These are phyloP conservation scores for Mellivora capensis DNA, from an alignment of 2,113 vertebrate genomes.

Conservation along the genomic window DNA sequence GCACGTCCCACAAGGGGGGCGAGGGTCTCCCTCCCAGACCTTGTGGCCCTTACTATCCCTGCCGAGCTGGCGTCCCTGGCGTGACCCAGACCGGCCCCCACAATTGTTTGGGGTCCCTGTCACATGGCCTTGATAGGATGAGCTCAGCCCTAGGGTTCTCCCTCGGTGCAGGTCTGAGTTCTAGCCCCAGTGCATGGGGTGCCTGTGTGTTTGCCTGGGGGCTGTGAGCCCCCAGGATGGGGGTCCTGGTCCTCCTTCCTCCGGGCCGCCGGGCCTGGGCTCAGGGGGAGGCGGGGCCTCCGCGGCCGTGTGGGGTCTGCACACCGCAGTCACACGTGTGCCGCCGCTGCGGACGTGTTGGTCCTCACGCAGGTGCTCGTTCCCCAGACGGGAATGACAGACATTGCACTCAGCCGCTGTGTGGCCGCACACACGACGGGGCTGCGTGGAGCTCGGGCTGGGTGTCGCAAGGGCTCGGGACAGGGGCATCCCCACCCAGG, in stretches of 20 bases:
- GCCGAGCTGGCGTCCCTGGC: not conserved
- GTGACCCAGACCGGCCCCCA: not conserved
- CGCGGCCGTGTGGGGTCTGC: not conserved
- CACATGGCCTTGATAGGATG: not conserved
- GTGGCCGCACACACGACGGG: rapidly evolving
- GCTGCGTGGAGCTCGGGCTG: not conserved
- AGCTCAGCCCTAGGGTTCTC: not conserved
- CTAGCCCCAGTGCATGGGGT: not conserved
- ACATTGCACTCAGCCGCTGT: not conserved
- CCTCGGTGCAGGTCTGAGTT: not conserved
- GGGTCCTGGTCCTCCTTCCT: not conserved
- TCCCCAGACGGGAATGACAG: not conserved
- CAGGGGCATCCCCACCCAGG: too few relatives aligned
- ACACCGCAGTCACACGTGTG: rapidly evolving
- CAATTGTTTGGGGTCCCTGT: not conserved
- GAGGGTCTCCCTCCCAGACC: not conserved
- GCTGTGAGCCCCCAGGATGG: not conserved
- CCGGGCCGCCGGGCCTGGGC: not conserved
- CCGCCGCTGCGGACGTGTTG: not conserved
- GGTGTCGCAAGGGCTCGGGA: too few relatives aligned
- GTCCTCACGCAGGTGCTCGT: not conserved
- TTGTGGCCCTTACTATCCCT: not conserved
- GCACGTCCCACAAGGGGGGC: not conserved
- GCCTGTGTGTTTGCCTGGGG: not conserved
- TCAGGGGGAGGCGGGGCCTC: not conserved